These are phyloP conservation scores for Drosophila infuscata DNA, from an alignment of 2,888 invertebrate species.

Conservation along the genomic window DNA sequence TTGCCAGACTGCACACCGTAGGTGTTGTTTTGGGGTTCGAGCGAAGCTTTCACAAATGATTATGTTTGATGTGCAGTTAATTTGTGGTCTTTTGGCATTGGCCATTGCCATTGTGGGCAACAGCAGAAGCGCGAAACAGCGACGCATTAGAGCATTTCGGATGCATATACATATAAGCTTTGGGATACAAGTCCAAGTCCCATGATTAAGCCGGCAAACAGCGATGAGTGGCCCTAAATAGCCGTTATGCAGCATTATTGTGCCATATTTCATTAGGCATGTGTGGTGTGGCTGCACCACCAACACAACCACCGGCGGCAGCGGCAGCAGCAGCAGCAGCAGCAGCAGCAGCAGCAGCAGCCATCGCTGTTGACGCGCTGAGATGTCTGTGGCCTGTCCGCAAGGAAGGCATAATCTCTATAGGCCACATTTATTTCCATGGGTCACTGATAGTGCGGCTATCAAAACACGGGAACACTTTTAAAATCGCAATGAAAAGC, in stretches of 20 bases:
- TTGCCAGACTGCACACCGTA: slow-evolving; percentile 66
- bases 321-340: background rate
- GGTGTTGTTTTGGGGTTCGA: slow-evolving; percentile 56
- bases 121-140: slow-evolving; percentile 65
- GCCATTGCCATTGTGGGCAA: slow-evolving; percentile 19
- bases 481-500: slow-evolving; percentile 82
- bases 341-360: slow-evolving; percentile 10
- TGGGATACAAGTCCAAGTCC: slow-evolving; percentile 3
- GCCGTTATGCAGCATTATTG: slow-evolving; percentile 77
- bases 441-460: slow-evolving; percentile 82
- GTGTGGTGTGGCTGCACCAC: slow-evolving; percentile 23
- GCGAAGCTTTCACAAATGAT: slow-evolving; percentile 82
- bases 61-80: slow-evolving; percentile 84
- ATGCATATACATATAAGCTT: background rate
- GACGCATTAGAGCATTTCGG: slow-evolving; percentile 64
- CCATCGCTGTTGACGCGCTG: slow-evolving; percentile 32
- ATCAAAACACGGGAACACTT: slow-evolving; percentile 83
- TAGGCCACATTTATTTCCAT: slow-evolving; percentile 83
- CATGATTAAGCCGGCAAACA: slow-evolving; percentile 41
- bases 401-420: slow-evolving; percentile 79
- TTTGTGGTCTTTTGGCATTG: slow-evolving; percentile 69
- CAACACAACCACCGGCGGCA: background rate
- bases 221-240: slow-evolving; percentile 74
- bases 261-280: slow-evolving; percentile 75
- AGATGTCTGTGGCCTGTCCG: slow-evolving; percentile 48